These are phyloP conservation scores for roundworm (Caenorhabditis elegans) DNA, from an alignment of 1,140 invertebrate genomes.

Conservation along the genomic window WBcel235 BX284603.4:6695001-6695500, in stretches of 20 bases:
- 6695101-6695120: constrained; percentile 13
- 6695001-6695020: no score
- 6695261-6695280: not conserved
- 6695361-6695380: constrained; percentile 9
- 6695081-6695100: not conserved
- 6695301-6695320: not conserved
- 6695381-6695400: not conserved
- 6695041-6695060: not conserved
- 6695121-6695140: constrained; percentile 24
- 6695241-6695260: not conserved
- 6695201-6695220: not conserved
- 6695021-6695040: no score
- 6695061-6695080: constrained; percentile 22
- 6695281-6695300: constrained; percentile 17
- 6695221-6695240: not conserved
- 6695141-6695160: not conserved
- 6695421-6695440: not conserved
- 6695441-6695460: not conserved
- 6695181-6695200: not conserved
- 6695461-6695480: no score
- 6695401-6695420: not conserved
- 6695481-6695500: not conserved
- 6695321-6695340: constrained; percentile 17
- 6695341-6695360: not conserved
- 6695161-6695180: no score